Conservation (phyloP, 2,797 vertebrate genomes). For the Trachurus trachurus region DNA sequence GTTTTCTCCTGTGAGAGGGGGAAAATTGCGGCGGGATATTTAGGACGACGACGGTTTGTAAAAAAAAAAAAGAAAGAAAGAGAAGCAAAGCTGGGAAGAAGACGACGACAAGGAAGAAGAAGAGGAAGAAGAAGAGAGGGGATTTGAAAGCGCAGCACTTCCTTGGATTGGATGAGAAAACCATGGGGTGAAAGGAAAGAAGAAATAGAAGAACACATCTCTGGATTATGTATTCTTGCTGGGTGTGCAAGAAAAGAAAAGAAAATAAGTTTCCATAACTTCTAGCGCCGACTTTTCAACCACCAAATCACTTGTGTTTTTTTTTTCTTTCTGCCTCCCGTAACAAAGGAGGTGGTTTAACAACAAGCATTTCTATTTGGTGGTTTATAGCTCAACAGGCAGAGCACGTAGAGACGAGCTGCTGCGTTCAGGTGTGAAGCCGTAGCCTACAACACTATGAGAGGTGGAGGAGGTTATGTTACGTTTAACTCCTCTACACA, state of each 20-base stretch:
- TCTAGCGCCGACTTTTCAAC: constrained; percentile 48
- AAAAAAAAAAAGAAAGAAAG: not conserved
- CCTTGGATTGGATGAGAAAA: constrained; percentile 74
- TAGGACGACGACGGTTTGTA: constrained; percentile 60
- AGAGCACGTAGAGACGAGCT: not conserved
- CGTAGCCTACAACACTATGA: not conserved
- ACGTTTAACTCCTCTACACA: not conserved
- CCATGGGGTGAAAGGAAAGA: constrained; percentile 46
- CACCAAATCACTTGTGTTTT: constrained; percentile 35
- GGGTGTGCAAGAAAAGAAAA: constrained; percentile 64
- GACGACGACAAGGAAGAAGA: too few relatives aligned
- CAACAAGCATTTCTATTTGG: constrained; percentile 22
- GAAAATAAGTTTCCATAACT: constrained; percentile 57
- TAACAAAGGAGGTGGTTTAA: constrained; percentile 29
- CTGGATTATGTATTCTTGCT: constrained; percentile 74
- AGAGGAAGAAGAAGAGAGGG: constrained; percentile 38
- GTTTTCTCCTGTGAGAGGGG: constrained; percentile 43
- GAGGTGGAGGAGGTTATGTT: too few relatives aligned
- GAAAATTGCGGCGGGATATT: constrained; percentile 65
- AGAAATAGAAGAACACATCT: constrained; percentile 37
- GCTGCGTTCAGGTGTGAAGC: not conserved
- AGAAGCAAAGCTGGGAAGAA: constrained; percentile 58
- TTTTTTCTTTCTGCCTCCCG: constrained; percentile 17
- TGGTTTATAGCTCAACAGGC: not conserved
- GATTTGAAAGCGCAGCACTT: constrained; percentile 80